Conservation (phyloP, 2,888 invertebrate species). For the Dugesia japonica region DNA sequence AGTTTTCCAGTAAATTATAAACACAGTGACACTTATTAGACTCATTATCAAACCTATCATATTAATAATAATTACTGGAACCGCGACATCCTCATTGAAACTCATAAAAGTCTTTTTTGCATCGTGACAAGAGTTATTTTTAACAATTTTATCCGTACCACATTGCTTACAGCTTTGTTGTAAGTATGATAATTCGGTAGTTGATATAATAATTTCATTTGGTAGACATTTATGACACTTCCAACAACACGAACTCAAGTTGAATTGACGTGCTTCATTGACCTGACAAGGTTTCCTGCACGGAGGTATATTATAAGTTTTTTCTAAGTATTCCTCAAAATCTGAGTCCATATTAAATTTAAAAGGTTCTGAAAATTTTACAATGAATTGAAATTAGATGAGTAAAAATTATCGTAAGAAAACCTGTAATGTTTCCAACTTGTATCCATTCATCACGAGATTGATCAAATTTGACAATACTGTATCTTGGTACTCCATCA, state of each 20-base stretch:
- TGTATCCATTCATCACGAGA: not conserved
- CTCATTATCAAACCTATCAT: not conserved
- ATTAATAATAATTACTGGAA: not conserved
- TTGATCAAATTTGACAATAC: not conserved
- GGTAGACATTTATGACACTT: not conserved
- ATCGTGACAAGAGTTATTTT: not conserved
- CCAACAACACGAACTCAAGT: not conserved
- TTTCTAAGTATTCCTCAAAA: not conserved
- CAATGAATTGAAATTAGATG: too few species aligned
- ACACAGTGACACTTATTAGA: not conserved
- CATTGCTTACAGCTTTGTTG: not conserved
- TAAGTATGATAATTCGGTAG: not conserved
- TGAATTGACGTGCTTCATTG: not conserved
- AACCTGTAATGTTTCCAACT: not conserved
- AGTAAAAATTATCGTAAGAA: too few species aligned
- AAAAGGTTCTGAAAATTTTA: not conserved
- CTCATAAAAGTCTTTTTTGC: not conserved
- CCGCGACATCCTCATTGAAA: not conserved
- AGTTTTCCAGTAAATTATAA: constrained; percentile 37
- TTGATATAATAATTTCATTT: not conserved
- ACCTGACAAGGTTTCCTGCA: not conserved
- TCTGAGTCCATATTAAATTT: not conserved
- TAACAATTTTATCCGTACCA: not conserved
- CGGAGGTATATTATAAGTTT: not conserved
- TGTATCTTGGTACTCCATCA: not conserved